phyloP scores from a whole-genome alignment of 2,797 vertebrate species.

The Gallinago stenura region DNA sequence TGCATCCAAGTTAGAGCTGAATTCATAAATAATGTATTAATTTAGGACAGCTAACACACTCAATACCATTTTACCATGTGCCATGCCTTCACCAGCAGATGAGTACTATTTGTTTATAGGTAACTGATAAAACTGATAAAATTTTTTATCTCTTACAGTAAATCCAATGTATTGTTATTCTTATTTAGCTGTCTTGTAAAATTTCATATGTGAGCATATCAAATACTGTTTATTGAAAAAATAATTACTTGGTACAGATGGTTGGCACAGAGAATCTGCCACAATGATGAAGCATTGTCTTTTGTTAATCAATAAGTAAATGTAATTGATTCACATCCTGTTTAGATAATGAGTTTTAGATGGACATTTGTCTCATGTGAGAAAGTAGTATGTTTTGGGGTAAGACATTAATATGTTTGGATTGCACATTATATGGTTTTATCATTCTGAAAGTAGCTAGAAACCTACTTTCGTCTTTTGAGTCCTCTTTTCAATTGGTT shows the following conservation, averaged over 20 bases:
- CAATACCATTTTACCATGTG: neutral
- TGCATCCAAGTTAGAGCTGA: neutral
- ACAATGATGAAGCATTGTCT: neutral
- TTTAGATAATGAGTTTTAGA: neutral
- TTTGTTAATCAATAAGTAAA: neutral
- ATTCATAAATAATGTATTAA: neutral
- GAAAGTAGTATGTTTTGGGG: neutral
- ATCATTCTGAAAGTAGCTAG: neutral
- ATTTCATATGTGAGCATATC: neutral
- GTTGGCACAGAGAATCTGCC: neutral
- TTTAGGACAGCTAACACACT: neutral
- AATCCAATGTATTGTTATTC: neutral
- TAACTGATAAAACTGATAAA: neutral
- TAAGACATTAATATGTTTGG: neutral
- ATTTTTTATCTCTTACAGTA: neutral
- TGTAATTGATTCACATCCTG: neutral
- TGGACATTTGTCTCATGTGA: neutral
- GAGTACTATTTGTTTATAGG: neutral
- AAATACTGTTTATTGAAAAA: neutral
- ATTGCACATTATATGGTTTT: neutral
- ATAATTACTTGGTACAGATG: neutral
- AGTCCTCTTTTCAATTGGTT: neutral
- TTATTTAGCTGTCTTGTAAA: neutral
- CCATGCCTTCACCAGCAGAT: neutral
- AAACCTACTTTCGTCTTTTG: neutral